A percentile compares a stretch with the other conserved stretches of the same genome.
These are phyloP conservation scores for Cyprinodon tularosa DNA, from an alignment of 2,113 vertebrate species.

Conservation along the genomic window DNA sequence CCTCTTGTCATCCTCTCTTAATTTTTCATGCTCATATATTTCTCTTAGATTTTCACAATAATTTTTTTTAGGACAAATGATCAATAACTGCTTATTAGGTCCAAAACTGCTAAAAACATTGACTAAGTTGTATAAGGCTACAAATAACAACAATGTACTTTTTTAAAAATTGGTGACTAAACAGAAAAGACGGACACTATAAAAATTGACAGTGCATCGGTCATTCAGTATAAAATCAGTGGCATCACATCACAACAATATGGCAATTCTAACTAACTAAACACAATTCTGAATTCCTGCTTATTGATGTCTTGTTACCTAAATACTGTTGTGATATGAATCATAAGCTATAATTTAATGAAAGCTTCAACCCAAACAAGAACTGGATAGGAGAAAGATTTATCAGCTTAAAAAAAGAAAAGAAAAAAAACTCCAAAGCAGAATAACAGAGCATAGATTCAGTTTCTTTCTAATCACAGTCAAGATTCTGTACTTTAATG, in stretches of 20 bases:
- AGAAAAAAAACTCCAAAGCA: neutral
- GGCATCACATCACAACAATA: neutral
- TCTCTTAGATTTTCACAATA: neutral
- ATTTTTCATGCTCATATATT: neutral
- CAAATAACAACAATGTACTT: neutral
- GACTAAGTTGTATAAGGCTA: neutral
- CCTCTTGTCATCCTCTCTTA: neutral
- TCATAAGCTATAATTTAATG: neutral
- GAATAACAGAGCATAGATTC: neutral
- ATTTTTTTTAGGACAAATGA: neutral
- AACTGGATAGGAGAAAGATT: neutral
- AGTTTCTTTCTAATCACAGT: too few relatives aligned
- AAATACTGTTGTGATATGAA: neutral
- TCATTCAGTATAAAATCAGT: neutral
- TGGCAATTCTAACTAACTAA: neutral
- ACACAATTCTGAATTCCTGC: neutral
- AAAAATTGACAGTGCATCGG: neutral
- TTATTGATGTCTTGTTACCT: neutral
- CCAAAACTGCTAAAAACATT: neutral
- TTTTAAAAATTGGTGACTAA: neutral
- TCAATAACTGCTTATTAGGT: neutral
- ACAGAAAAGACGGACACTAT: neutral
- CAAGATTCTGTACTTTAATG: too few relatives aligned
- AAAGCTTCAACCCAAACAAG: neutral
- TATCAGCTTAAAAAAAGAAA: neutral